Evolutionary conservation across 2,797 vertebrate species (phyloP).

Genomic region (Hoplostethus mediterraneus): DNA sequence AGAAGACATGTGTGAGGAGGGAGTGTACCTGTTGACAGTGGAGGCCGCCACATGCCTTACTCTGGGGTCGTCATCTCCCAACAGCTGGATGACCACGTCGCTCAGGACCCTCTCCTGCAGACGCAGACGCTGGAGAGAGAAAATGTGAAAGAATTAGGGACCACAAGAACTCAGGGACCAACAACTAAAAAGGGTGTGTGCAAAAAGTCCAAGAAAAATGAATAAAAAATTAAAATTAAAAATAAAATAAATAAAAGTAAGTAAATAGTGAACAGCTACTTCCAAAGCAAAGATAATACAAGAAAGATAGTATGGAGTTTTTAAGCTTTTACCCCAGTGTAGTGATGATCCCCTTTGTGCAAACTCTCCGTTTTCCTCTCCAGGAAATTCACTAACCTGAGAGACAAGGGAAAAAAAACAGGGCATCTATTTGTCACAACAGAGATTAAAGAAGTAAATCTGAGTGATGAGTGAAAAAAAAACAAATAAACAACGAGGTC

Average conservation of each 20-base stretch:
- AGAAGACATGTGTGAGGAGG: not conserved
- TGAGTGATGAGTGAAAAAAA: not conserved
- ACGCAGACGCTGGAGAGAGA: slow-evolving; percentile 84
- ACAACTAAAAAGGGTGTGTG: not conserved
- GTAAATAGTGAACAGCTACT: not conserved
- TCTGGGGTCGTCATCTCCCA: slow-evolving; percentile 96
- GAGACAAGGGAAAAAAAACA: slow-evolving; percentile 5
- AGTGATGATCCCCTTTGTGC: slow-evolving; percentile 94
- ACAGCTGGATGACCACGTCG: slow-evolving; percentile 89
- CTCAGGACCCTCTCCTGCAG: slow-evolving; percentile 93
- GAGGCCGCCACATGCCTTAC: slow-evolving; percentile 93
- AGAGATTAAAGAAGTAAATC: too few species aligned
- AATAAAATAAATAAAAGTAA: too few species aligned
- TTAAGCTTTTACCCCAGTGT: slow-evolving; percentile 88
- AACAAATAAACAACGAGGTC: not conserved
- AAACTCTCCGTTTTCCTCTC: slow-evolving; percentile 90
- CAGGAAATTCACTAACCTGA: slow-evolving; percentile 92
- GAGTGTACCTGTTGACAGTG: slow-evolving; percentile 87
- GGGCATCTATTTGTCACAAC: too few species aligned
- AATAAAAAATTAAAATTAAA: not conserved
- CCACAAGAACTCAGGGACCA: not conserved
- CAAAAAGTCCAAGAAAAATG: not conserved
- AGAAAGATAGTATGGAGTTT: not conserved
- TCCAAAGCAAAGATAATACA: not conserved
- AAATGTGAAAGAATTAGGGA: not conserved